Evolutionary conservation across 2,113 vertebrate genomes (phyloP).

Genomic region (Apus apus): DNA sequence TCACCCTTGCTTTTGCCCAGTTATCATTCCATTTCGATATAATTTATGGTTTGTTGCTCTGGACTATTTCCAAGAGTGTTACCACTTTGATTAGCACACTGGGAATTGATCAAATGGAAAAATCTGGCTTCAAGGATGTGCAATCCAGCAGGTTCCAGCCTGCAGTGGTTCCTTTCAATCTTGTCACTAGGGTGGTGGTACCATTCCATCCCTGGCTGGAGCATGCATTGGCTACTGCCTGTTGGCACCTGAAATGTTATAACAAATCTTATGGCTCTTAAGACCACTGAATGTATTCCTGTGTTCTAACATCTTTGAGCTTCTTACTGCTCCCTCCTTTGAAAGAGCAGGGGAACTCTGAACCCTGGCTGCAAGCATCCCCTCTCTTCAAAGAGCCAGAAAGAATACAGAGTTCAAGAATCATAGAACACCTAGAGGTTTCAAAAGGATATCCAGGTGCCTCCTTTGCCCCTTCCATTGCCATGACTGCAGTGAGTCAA

Average conservation of each 20-base stretch:
- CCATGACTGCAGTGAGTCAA: background rate
- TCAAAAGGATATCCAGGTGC: background rate
- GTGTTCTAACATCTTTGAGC: background rate
- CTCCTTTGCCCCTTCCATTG: background rate
- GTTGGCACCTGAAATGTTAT: background rate
- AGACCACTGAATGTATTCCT: background rate
- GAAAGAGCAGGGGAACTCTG: background rate
- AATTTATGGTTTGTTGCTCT: background rate
- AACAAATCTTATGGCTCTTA: background rate
- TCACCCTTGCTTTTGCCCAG: background rate
- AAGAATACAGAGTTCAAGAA: background rate
- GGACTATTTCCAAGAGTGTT: background rate
- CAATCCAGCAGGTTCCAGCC: background rate
- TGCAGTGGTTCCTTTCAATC: background rate
- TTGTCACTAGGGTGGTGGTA: background rate
- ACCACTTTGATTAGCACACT: background rate
- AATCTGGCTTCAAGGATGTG: background rate
- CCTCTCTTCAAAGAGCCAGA: background rate
- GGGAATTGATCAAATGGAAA: background rate
- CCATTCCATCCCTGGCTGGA: background rate
- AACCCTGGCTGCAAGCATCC: background rate
- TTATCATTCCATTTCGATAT: background rate
- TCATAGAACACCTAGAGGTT: background rate
- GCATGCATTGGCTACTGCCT: background rate
- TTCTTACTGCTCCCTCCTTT: background rate